Conservation (phyloP, 2,888 invertebrate genomes). For the Agrochola lota region DNA sequence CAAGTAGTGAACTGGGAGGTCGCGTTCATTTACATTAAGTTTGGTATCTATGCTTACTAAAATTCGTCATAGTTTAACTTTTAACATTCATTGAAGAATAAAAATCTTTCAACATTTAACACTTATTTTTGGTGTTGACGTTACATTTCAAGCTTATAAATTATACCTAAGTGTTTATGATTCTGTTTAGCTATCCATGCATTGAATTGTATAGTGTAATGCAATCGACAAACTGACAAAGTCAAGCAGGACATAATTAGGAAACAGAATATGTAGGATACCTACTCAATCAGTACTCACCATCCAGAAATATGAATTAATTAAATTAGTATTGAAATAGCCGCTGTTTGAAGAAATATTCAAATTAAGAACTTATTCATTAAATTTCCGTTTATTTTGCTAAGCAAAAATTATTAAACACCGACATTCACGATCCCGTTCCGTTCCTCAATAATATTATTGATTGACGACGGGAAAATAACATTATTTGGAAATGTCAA, state of each 20-base stretch:
- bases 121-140: background rate
- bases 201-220: background rate
- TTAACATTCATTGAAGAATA: background rate
- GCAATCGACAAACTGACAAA: background rate
- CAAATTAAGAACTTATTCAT: background rate
- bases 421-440: background rate
- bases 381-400: background rate
- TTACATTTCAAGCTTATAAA: background rate
- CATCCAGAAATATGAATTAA: background rate
- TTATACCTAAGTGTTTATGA: background rate
- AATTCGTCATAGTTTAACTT: background rate
- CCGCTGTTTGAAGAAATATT: background rate
- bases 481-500: conserved; percentile 10
- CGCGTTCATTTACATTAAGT: background rate
- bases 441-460: conserved; percentile 15
- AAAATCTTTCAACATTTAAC: background rate
- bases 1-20: background rate
- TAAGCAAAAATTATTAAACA: background rate
- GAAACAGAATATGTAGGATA: background rate
- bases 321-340: background rate
- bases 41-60: no score
- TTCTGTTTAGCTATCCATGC: background rate
- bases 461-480: conserved; percentile 40
- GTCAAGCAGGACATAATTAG: background rate
- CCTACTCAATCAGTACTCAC: conserved; percentile 7